Evolutionary conservation across 2,888 invertebrate genomes (phyloP).

Genomic region (Deroplatys truncata): DNA sequence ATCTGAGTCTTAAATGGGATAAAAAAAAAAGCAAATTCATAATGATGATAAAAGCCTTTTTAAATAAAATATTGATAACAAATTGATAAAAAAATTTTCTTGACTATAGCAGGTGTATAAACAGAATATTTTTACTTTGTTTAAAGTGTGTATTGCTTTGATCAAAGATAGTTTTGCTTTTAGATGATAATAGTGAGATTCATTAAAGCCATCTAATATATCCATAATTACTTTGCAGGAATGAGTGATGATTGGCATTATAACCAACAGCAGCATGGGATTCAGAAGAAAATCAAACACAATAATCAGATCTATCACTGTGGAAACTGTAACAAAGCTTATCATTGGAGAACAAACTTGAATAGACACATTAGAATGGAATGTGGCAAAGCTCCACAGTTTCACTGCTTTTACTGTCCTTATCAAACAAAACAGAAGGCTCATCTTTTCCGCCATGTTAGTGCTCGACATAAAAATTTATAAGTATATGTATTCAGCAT

Average conservation of each 20-base stretch:
- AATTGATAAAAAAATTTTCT: too few relatives aligned
- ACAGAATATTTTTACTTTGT: too few relatives aligned
- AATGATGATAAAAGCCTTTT: too few relatives aligned
- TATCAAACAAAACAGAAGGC: conserved; percentile 43
- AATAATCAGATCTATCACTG: neutral
- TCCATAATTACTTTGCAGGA: neutral
- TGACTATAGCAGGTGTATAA: too few relatives aligned
- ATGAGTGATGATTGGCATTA: neutral
- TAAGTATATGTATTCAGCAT: neutral
- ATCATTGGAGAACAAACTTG: conserved; percentile 18
- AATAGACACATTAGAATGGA: conserved; percentile 36
- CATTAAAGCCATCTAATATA: neutral
- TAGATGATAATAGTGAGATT: neutral
- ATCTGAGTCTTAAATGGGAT: too few relatives aligned
- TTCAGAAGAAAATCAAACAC: neutral
- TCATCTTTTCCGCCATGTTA: conserved; percentile 33
- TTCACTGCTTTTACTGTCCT: conserved; percentile 43
- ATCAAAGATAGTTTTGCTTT: neutral
- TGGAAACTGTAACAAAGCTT: conserved; percentile 20
- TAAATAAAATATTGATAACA: too few relatives aligned
- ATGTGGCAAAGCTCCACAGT: conserved; percentile 39
- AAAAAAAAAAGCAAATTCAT: too few relatives aligned
- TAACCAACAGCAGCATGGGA: neutral
- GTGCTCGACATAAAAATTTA: neutral
- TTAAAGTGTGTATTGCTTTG: neutral